These are phyloP conservation scores for Macrotrachela quadricornifera DNA, from an alignment of 1,140 invertebrate species.

Conservation along the genomic window DNA sequence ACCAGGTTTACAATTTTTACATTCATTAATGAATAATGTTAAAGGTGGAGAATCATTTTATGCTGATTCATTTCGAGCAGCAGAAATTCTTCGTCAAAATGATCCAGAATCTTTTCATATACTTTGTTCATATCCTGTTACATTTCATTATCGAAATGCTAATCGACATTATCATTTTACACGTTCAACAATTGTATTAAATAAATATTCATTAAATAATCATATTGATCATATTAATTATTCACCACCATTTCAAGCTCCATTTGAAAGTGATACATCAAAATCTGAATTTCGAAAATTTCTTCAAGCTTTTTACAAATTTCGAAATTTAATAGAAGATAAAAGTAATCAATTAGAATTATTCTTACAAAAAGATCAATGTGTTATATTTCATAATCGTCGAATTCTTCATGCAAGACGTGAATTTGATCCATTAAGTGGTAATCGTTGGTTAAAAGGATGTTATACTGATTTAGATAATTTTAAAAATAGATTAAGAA, in stretches of 20 bases:
- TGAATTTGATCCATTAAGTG: conserved; percentile 16
- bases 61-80: conserved; percentile 18
- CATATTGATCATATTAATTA: conserved; percentile 12
- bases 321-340: background rate
- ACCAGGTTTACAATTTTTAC: conserved; percentile 23
- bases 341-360: background rate
- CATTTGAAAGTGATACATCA: background rate
- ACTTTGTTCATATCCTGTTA: conserved; percentile 17
- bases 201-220: conserved; percentile 12
- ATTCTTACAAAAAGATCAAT: conserved; percentile 10
- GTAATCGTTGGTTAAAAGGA: conserved; percentile 18
- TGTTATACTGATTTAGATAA: background rate
- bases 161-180: too few species aligned
- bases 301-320: background rate
- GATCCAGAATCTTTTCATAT: conserved; percentile 15
- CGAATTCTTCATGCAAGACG: conserved; percentile 20
- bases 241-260: background rate
- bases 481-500: too few species aligned
- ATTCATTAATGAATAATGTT: conserved; percentile 22
- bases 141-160: conserved; percentile 17
- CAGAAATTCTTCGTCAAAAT: conserved; percentile 15
- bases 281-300: background rate
- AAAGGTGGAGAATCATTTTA: conserved; percentile 19
- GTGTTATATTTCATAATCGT: conserved; percentile 18
- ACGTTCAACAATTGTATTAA: too few species aligned